phyloP scores from a whole-genome alignment of 2,797 vertebrate species.

The Poecilia wingei region DNA sequence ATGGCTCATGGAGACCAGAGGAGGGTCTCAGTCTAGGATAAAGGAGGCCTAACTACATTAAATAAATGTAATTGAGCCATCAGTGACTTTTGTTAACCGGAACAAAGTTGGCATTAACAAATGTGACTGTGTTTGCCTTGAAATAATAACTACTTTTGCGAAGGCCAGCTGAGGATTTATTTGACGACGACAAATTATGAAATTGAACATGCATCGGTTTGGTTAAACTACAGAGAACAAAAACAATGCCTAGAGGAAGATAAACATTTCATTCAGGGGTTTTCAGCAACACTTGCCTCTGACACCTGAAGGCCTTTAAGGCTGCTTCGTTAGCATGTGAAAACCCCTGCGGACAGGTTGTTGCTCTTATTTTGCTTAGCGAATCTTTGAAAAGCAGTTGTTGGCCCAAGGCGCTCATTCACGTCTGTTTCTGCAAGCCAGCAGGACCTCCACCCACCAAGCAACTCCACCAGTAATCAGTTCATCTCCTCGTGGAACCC shows the following conservation, averaged over 20 bases:
- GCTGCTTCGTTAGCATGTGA: slow-evolving; percentile 20
- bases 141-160: not conserved
- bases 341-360: slow-evolving; percentile 15
- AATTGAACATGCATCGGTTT: not conserved
- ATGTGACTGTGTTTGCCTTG: not conserved
- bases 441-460: slow-evolving; percentile 33
- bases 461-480: slow-evolving; percentile 15
- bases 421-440: slow-evolving; percentile 14
- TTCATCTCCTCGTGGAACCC: slow-evolving; percentile 25
- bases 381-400: slow-evolving; percentile 23
- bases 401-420: slow-evolving; percentile 18
- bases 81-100: not conserved
- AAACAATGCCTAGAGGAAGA: not conserved
- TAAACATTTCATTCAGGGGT: not conserved
- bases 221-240: not conserved
- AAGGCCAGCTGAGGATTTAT: not conserved
- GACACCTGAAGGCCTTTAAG: slow-evolving; percentile 16
- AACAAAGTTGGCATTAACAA: not conserved
- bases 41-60: not conserved
- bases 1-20: not conserved
- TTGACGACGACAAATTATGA: not conserved
- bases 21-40: not conserved
- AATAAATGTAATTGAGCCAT: not conserved
- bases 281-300: slow-evolving; percentile 13
- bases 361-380: slow-evolving; percentile 18